Evolutionary conservation across 2,113 vertebrate genomes (phyloP), one percentile per base, ranked within the genome.

Genomic region (Rhinolophus sinicus): DNA sequence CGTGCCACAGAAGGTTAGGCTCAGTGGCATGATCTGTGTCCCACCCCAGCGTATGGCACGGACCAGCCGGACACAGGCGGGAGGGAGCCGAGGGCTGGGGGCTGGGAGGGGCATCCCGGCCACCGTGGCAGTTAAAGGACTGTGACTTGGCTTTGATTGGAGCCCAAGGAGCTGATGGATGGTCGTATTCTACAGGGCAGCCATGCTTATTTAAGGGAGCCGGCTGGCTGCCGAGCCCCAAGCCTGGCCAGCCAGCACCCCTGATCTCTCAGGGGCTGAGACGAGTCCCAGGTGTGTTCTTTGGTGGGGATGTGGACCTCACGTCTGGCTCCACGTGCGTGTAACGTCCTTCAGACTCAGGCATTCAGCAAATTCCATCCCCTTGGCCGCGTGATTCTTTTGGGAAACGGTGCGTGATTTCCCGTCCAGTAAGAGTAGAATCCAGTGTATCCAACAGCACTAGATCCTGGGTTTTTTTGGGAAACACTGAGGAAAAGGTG

Each of bases 51-150:
- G 60, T 24, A 21, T 6, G 22, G 15, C 1, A 26, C 9, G 28
- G 21, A 24, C 58, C 22, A 18, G 35, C 33, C 4, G 4, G 44
- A 40, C 0, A 11, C 4, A 3, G 40, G 60, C 21, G 2, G 1
- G 22, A 62, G 2, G 1, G 22, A 62, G 58, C 72, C 6, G 22
- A 26, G 70, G 38, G 56, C 56, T 33, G 35, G 81, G 90, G 62
- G 30, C 8, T 0, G 2, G 35, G 33, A 33, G 56, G 84, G 76
- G 14, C 40, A 1, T 14, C 30, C 2, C 0, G 9, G 22, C 19
- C 38, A 35, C 0, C 8, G 8, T 18, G 95, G 33, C 56, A 30
- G 5, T 0, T 5, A 16, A 22, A 38, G 72, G 62, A 22, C 38
- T 6, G 1, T 4, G 44, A 38, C 26, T 70, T 8, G 44, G 85